Evolutionary conservation across 1,140 invertebrate genomes (phyloP).

Genomic region (Elymnias hypermnestra): DNA sequence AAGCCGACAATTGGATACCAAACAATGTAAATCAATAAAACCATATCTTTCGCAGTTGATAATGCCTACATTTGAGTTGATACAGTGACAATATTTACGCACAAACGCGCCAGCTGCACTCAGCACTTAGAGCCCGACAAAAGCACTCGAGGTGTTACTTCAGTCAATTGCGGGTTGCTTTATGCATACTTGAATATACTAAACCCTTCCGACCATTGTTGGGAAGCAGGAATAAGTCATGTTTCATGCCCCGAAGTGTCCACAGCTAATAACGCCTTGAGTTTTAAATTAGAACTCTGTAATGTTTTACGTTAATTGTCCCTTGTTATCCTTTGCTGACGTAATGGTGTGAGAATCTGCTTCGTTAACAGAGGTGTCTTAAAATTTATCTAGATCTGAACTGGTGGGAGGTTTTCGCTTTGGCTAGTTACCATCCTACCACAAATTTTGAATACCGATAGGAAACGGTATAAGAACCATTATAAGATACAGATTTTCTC

Average conservation of each 20-base stretch:
- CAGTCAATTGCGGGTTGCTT: constrained; percentile 61
- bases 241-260: constrained; percentile 9
- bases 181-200: constrained; percentile 47
- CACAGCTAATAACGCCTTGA: background rate
- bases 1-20: background rate
- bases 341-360: too few relatives aligned
- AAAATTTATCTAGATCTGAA: too few relatives aligned
- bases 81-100: constrained; percentile 47
- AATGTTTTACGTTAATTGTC: background rate
- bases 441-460: too few relatives aligned
- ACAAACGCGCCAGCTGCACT: constrained; percentile 40
- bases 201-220: constrained; percentile 38
- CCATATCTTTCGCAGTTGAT: background rate
- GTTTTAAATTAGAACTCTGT: background rate
- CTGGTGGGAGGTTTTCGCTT: too few relatives aligned
- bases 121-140: constrained; percentile 43
- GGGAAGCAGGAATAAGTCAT: constrained; percentile 10
- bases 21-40: background rate
- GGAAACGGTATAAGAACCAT: too few relatives aligned
- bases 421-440: too few relatives aligned
- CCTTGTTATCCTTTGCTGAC: too few relatives aligned
- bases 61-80: constrained; percentile 11
- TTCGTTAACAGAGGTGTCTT: too few relatives aligned
- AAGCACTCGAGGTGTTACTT: constrained; percentile 51
- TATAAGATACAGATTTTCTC: too few relatives aligned